Percentiles rank a stretch among this genome's conserved stretches.
Conservation (phyloP, 2,888 invertebrate genomes). For the Drosophila prolongata region DNA sequence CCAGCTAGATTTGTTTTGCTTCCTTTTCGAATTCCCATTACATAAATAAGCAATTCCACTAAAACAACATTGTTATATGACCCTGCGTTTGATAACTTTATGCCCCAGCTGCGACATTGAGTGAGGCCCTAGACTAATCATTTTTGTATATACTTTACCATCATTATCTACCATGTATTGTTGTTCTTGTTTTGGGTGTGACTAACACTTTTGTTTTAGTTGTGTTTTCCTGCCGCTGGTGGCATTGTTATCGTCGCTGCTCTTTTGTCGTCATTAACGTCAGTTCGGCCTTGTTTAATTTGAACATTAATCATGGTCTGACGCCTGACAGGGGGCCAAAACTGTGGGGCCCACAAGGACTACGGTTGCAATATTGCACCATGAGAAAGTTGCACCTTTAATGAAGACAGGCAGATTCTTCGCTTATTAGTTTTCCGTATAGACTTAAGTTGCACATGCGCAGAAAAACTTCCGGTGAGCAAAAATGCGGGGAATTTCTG, state of each 20-base stretch:
- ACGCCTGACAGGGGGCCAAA: conserved; percentile 28
- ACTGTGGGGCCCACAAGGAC: conserved; percentile 10
- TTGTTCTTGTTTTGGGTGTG: conserved; percentile 28
- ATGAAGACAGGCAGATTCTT: conserved; percentile 43
- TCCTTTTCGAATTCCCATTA: neutral
- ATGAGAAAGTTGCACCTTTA: conserved; percentile 17
- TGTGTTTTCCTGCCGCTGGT: conserved; percentile 9
- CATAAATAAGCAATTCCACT: conserved; percentile 9
- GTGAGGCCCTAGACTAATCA: conserved; percentile 35
- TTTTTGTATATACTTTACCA: conserved; percentile 26
- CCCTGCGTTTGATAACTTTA: conserved; percentile 11
- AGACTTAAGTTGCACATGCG: conserved; percentile 39
- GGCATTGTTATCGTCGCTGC: conserved; percentile 53
- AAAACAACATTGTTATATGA: conserved; percentile 3
- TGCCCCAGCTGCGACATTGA: conserved; percentile 28
- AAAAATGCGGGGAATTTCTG: no score
- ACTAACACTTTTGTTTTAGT: conserved; percentile 27
- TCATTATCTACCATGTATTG: conserved; percentile 33
- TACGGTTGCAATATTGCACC: conserved; percentile 28
- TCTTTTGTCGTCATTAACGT: conserved; percentile 74
- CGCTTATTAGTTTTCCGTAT: conserved; percentile 34
- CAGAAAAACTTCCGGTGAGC: conserved; percentile 6
- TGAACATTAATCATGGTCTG: conserved; percentile 73
- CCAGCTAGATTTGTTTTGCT: neutral
- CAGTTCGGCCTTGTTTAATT: conserved; percentile 74